Evolutionary conservation across 2,797 vertebrate genomes (phyloP).

Genomic region (Crax fasciolata): DNA sequence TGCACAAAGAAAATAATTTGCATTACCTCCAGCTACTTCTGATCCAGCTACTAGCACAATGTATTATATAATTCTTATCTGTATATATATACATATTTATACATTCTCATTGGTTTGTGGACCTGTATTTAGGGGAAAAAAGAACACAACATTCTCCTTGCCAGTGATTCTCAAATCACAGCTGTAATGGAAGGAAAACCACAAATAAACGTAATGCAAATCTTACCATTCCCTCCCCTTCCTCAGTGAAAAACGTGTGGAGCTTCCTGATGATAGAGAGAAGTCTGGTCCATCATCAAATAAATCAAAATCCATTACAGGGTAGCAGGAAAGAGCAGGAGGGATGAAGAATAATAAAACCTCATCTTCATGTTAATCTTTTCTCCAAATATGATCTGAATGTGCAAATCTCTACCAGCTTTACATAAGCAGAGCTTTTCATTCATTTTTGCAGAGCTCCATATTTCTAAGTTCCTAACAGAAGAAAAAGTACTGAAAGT

Average conservation of each 20-base stretch:
- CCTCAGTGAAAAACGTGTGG: background rate
- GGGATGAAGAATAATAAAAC: background rate
- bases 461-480: background rate
- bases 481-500: background rate
- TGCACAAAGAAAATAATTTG: background rate
- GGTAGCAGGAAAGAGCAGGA: constrained; percentile 2
- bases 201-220: background rate
- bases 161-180: background rate
- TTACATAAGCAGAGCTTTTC: background rate
- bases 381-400: background rate
- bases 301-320: constrained; percentile 13
- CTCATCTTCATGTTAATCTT: constrained; percentile 19
- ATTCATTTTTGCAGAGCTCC: background rate
- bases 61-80: background rate
- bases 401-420: background rate
- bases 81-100: background rate
- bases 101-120: background rate
- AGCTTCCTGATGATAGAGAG: background rate
- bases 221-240: background rate
- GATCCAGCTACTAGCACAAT: background rate
- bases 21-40: background rate
- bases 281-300: constrained; percentile 8
- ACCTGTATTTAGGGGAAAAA: background rate
- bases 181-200: background rate
- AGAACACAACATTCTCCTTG: background rate